These are phyloP conservation scores for Cyprinodon diabolis DNA, from an alignment of 2,797 vertebrate genomes.

Conservation along the genomic window DNA sequence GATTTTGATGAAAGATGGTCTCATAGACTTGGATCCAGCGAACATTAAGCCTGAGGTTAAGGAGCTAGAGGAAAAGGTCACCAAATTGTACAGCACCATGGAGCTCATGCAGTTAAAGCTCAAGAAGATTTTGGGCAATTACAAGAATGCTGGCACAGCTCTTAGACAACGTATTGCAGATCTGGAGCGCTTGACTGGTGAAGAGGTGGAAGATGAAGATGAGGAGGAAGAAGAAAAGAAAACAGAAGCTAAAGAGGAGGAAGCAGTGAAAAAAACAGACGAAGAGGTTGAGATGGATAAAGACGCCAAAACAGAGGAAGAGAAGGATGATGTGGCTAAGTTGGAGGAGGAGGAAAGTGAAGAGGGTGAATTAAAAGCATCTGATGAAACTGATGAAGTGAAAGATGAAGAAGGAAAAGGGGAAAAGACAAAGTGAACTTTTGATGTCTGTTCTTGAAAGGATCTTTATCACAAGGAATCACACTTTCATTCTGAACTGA, in stretches of 20 bases:
- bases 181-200: conserved; percentile 82
- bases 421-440: conserved; percentile 35
- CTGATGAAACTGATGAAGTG: not conserved
- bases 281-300: conserved; percentile 6
- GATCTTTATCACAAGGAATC: not conserved
- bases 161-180: conserved; percentile 84
- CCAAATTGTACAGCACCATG: conserved; percentile 82
- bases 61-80: conserved; percentile 89
- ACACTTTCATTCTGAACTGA: conserved; percentile 19
- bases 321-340: conserved; percentile 4
- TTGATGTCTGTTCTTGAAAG: conserved; percentile 11
- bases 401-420: conserved; percentile 15
- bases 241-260: conserved; percentile 22
- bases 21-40: conserved; percentile 89
- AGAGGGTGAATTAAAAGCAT: not conserved
- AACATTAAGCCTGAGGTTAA: conserved; percentile 87
- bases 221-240: conserved; percentile 63
- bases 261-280: conserved; percentile 21
- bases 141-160: conserved; percentile 81
- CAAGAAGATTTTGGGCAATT: conserved; percentile 86
- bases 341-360: conserved; percentile 1
- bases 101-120: conserved; percentile 89
- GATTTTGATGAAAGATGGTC: conserved; percentile 94
- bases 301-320: conserved; percentile 7
- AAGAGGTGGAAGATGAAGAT: conserved; percentile 73